Evolutionary conservation across 2,797 vertebrate species (phyloP).

Genomic region (Champsocephalus gunnari): DNA sequence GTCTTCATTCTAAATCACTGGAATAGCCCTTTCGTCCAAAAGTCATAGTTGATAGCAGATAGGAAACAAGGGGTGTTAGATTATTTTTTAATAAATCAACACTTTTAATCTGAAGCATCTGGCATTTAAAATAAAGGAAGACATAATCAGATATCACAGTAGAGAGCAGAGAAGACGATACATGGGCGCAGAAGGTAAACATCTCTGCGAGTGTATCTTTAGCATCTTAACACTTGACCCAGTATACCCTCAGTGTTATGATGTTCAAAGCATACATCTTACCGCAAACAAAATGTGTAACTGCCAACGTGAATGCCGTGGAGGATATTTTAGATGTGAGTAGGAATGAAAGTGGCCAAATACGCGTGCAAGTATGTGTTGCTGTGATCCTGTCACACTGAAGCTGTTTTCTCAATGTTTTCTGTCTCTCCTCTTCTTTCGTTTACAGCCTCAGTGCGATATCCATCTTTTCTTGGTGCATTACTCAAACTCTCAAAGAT

Average conservation of each 20-base stretch:
- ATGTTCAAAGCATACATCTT: conserved; percentile 9
- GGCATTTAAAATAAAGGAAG: background rate
- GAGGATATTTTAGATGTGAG: conserved; percentile 13
- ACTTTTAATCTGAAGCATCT: background rate
- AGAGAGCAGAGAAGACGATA: conserved; percentile 3
- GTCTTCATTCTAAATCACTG: background rate
- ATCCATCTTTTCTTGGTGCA: conserved; percentile 29
- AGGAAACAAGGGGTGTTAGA: background rate
- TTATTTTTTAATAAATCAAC: background rate
- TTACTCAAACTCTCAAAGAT: conserved; percentile 31
- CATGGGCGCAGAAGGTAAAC: background rate
- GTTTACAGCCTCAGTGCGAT: conserved; percentile 17
- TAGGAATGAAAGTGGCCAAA: conserved; percentile 18
- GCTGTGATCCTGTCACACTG: conserved; percentile 17
- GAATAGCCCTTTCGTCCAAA: conserved; percentile 4
- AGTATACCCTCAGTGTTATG: background rate
- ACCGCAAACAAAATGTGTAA: background rate
- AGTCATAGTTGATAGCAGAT: background rate
- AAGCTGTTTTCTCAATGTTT: conserved; percentile 4
- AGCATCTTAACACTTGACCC: conserved; percentile 11
- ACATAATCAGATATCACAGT: conserved; percentile 2
- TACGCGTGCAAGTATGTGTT: background rate
- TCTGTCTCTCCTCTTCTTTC: background rate
- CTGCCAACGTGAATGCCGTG: conserved; percentile 6
- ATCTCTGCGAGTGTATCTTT: background rate